Evolutionary conservation across 2,113 vertebrate species (phyloP), one percentile per base, ranked within the genome.

Genomic region (Cyprinodon tularosa): DNA sequence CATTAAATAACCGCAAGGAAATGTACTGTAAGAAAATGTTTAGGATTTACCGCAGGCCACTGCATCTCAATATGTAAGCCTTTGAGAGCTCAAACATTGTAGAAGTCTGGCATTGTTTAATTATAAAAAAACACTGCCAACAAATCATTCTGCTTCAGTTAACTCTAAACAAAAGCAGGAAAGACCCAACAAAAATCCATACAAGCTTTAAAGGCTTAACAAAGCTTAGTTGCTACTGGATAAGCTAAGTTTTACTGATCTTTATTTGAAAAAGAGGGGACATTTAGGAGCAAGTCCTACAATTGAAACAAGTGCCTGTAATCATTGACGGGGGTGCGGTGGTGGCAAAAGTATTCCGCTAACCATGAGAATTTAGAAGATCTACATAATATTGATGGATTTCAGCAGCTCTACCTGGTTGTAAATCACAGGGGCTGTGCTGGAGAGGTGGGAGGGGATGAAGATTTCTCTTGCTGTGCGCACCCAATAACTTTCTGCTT

Each of bases 141-240:
- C 68, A 65, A 82, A 82, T 72, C 70, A 78, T 71, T 4, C 0
- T 45, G 82, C 69, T 69, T 22, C 0, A 1, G n/a, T 40, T 22
- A 78, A 72, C 64, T 45, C 36, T 29, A 67, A 77, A 75, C 39
- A 71, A 81, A 66, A 71, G 36, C 42, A 80, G 15, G 66, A 86
- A 79, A 86, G 47, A 70, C 73, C 76, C 61, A 22, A 57, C 62
- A 68, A 42, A 72, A 87, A 83, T 88, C 64, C 66, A 90, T 83
- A 71, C 8, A 4, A 12, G 44, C 39, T 63, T 71, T 71, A 17
- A 71, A 76, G 47, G 68, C 15, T 68, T 13, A 65, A 60, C 74
- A 66, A 48, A 44, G 40, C 44, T 36, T 66, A 38, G 4, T 44
- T 3, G 12, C 17, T 12, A 20, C 13, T 59, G 37, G 4, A 20